Base-by-base conservation (phyloP, 2,888 invertebrate species). In the Drosophila pullipes region DNA sequence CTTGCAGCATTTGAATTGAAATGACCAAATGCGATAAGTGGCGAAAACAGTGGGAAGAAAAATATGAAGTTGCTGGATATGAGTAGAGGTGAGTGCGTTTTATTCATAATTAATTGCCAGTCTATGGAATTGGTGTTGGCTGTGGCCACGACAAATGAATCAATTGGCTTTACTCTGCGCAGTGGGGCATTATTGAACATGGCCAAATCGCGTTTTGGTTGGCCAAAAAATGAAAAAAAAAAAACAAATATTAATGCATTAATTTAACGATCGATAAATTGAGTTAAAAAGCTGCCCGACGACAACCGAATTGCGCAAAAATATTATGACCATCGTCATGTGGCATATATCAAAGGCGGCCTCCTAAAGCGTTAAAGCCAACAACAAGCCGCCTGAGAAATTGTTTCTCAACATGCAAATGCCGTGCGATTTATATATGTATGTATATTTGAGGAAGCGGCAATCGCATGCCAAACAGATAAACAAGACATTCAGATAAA, bases 281-380 rank as follows among this genome's bases (percentile, higher is more conserved):
- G 76, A 74, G 69, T 61, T 68, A 73, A 86, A 84, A 83, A 83
- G 84, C 90, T 61, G 82, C 68, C 69, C 80, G 81, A 90, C 91
- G 91, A 88, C 91, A 91, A 91, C 91, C 83, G 92, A 86, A 90
- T 91, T 91, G 91, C 92, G 91, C 92, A 91, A 86, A 91, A 90
- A 85, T 88, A 91, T 91, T 91, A 91, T 86, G 90, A 85, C 85
- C 90, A 88, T 86, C 91, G 88, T 76, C 88, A 79, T 90, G 80
- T 91, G 80, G 83, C 78, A 82, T 71, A 83, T 89, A 85, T 85
- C 85, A 90, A 90, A 85, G 85, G 89, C 89, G 83, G 83, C 73
- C 80, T 71, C 67, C 62, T 63, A 74, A 74, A 25, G 84, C 68
- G 74, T 71, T 74, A 78, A 75, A 68, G 61, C 69, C 76, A 76